Base-by-base conservation (phyloP, 2,797 vertebrate species). In the Hippopotamyrus pictus region DNA sequence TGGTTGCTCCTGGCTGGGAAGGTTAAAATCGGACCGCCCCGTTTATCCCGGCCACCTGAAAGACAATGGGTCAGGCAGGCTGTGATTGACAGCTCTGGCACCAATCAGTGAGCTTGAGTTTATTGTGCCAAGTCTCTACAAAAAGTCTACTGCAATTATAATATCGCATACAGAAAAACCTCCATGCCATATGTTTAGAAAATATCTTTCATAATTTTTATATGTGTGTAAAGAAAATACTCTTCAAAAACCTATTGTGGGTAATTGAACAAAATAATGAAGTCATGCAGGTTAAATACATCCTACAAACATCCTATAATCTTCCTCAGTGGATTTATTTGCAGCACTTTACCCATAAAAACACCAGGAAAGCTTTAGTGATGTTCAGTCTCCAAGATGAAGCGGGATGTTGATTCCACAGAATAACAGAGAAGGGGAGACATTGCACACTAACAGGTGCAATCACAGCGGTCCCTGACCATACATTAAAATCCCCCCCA, bases 1-100 rank as follows among this genome's bases (percentile, higher is more conserved):
- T 99, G 98, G 96, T 99, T 99, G 93, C 98, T 99, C 89, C 98
- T 95, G 91, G 98, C 97, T 88, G 98, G 98, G 93, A 99, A 99
- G 65, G 98, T 99, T 95, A 99, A 93, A 93, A 99, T 99, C 11
- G 98, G 98, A 92, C 98, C 98, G 51, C 98, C 98, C 96, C 98
- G 96, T 93, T 99, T 99, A 93, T 99, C 98, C 90, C 98, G 96
- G 89, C 98, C 98, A 92, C 98, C 98, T 99, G 95, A 2, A 83
- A 91, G 2, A 6, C 83, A 90, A 88, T 88, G 0, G 48, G n/a
- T 87, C n/a, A 84, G 89, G n/a, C 5, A 50, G 44, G 5, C 48
- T 46, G 19, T 82, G 41, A 46, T 22, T 79, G 73, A 12, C 29
- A 76, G 33, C 69, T 41, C 33, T 14, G 73, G 73, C 73, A 44